Conservation (phyloP, 2,888 invertebrate genomes). For the Sarcophaga variegata region DNA sequence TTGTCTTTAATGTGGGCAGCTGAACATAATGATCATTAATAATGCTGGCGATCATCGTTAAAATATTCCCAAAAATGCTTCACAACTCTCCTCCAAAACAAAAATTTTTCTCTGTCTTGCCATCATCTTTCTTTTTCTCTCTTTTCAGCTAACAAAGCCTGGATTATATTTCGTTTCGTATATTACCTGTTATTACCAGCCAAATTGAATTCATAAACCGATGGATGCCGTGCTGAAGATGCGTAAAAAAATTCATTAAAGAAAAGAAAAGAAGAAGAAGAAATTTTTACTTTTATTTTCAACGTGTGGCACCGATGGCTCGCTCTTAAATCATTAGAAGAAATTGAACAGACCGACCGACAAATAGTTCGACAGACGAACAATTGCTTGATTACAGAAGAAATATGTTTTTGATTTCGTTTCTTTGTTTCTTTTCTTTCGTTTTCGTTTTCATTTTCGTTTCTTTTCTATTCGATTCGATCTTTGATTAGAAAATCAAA, state of each 20-base stretch:
- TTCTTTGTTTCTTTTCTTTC: not conserved
- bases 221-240: not conserved
- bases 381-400: not conserved
- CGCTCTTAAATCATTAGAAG: slow-evolving; percentile 22
- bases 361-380: no score
- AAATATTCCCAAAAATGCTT: not conserved
- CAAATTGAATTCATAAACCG: not conserved
- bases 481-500: slow-evolving; percentile 19
- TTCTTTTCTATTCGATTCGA: no score
- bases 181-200: no score
- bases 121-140: no score
- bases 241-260: slow-evolving; percentile 14
- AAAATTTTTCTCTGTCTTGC: not conserved
- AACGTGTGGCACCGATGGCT: slow-evolving; percentile 12
- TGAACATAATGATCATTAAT: slow-evolving; percentile 5
- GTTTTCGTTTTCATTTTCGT: not conserved
- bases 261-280: not conserved
- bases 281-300: not conserved
- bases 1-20: slow-evolving; percentile 43
- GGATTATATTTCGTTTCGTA: not conserved
- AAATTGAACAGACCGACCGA: not conserved
- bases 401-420: not conserved
- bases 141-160: not conserved
- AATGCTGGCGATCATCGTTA: not conserved
- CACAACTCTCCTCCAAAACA: not conserved